Evolutionary conservation across 1,140 invertebrate species (phyloP).

Genomic region (Anastrepha obliqua): DNA sequence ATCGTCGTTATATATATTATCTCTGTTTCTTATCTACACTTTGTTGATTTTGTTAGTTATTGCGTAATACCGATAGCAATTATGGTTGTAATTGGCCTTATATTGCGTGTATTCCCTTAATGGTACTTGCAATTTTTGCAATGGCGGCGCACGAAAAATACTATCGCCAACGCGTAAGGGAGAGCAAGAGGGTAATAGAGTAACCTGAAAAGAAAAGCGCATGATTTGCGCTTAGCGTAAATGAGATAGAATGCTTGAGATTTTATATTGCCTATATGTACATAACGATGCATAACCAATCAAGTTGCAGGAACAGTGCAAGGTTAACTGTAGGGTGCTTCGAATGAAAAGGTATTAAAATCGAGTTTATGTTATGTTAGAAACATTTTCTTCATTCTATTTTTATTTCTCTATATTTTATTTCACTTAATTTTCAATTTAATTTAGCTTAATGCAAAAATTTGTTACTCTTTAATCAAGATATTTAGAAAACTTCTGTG

Average conservation of each 20-base stretch:
- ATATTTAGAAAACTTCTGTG: background rate
- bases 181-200: background rate
- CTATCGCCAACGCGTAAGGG: background rate
- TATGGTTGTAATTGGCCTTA: constrained; percentile 42
- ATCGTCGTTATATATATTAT: background rate
- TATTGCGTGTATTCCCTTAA: constrained; percentile 1
- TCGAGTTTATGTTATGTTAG: too few species aligned
- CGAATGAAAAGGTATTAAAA: background rate
- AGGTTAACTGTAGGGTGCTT: background rate
- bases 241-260: background rate
- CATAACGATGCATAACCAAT: constrained; percentile 1
- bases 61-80: constrained; percentile 30
- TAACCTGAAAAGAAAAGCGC: too few species aligned
- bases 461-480: too few species aligned
- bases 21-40: background rate
- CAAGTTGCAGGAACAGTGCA: background rate
- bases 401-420: background rate
- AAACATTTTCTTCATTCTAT: background rate
- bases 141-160: background rate
- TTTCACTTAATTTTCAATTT: background rate
- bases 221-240: background rate
- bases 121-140: background rate
- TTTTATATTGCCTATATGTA: background rate
- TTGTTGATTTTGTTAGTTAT: constrained; percentile 12
- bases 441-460: background rate